Percentiles rank a stretch among this genome's conserved stretches.
Conservation (phyloP, 2,113 vertebrate species). For the Rissa tridactyla region DNA sequence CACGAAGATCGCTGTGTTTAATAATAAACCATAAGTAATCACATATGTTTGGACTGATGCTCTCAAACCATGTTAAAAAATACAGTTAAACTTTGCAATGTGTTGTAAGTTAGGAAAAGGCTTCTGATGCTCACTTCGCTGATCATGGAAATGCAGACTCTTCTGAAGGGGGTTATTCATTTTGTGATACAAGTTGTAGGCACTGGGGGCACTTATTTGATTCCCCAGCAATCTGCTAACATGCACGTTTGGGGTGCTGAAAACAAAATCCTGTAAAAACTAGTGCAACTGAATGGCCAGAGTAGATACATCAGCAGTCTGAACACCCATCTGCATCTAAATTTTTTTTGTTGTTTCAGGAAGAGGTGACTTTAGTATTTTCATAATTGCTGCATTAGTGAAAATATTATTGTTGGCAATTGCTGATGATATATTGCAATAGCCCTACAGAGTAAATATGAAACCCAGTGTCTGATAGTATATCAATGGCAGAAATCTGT, state of each 20-base stretch:
- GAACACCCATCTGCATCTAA: neutral
- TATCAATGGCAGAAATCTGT: neutral
- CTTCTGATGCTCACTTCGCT: neutral
- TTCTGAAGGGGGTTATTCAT: neutral
- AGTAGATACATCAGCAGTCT: neutral
- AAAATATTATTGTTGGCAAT: neutral
- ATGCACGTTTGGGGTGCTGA: neutral
- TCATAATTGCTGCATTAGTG: neutral
- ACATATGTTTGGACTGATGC: neutral
- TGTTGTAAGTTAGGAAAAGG: neutral
- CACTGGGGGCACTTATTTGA: neutral
- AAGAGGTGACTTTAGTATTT: neutral
- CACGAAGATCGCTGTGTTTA: neutral
- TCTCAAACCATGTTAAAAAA: neutral
- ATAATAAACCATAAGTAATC: neutral
- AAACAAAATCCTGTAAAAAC: neutral
- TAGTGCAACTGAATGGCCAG: neutral
- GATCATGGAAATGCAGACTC: too few relatives aligned
- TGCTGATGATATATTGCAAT: neutral
- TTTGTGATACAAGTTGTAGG: neutral
- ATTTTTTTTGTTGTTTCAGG: neutral
- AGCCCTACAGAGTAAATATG: neutral
- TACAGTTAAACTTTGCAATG: neutral
- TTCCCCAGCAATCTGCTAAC: neutral
- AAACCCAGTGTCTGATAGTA: rapidly evolving